Conservation (phyloP, 2,888 invertebrate genomes). For the Phrixothrix hirtus region DNA sequence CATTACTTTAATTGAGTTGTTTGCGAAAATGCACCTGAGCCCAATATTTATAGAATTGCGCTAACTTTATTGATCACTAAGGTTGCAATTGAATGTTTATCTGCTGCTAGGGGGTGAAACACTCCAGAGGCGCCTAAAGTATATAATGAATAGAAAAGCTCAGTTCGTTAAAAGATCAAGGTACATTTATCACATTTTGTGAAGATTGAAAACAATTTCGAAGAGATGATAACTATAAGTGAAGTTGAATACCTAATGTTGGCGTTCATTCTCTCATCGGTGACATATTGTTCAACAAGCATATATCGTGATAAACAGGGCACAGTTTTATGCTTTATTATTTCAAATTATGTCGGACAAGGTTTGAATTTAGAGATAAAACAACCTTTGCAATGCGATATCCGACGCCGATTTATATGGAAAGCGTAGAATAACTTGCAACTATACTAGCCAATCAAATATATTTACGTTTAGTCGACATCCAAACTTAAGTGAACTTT, state of each 20-base stretch:
- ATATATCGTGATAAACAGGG: constrained; percentile 46
- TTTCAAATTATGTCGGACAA: too few relatives aligned
- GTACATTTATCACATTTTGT: too few relatives aligned
- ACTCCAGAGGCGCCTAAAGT: constrained; percentile 27
- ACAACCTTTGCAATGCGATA: too few relatives aligned
- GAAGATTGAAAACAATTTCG: too few relatives aligned
- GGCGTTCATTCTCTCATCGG: constrained; percentile 22
- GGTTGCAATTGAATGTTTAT: constrained; percentile 48
- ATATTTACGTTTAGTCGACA: too few relatives aligned
- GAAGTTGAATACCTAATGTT: neutral
- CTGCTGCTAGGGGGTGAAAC: constrained; percentile 42
- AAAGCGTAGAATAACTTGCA: too few relatives aligned
- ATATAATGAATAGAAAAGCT: too few relatives aligned
- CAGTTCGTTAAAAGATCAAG: too few relatives aligned
- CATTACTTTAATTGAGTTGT: constrained; percentile 29
- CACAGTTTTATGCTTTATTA: constrained; percentile 51
- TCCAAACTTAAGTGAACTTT: too few relatives aligned
- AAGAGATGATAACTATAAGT: neutral
- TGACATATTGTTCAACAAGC: constrained; percentile 44
- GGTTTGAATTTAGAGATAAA: too few relatives aligned
- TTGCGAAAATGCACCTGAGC: constrained; percentile 47
- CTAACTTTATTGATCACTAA: constrained; percentile 47
- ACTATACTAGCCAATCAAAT: too few relatives aligned
- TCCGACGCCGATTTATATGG: too few relatives aligned
- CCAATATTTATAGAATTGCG: constrained; percentile 48